phyloP scores from a whole-genome alignment of 2,797 vertebrate genomes.

The Ambastaia sidthimunki region DNA sequence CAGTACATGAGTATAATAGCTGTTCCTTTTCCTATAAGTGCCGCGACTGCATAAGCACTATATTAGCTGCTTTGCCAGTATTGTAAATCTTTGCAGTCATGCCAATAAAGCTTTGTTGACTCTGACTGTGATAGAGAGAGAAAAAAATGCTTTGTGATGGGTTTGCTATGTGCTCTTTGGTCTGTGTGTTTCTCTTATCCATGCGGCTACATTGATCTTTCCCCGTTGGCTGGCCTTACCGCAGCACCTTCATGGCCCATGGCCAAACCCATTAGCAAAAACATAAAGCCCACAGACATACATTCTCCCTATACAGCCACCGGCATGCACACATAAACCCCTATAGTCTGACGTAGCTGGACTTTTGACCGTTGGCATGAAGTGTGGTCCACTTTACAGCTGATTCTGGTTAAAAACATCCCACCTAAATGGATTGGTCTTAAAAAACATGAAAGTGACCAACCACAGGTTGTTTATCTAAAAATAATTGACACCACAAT shows the following conservation, averaged over 20 bases:
- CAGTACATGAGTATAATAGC: constrained; percentile 7
- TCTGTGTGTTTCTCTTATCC: constrained; percentile 49
- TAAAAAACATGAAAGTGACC: neutral
- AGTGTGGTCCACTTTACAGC: neutral
- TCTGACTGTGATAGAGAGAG: neutral
- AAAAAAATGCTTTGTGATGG: constrained; percentile 38
- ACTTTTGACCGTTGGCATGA: constrained; percentile 5
- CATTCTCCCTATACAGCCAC: constrained; percentile 28
- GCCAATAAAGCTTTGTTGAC: constrained; percentile 41
- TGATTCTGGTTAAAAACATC: neutral
- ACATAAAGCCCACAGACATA: constrained; percentile 47
- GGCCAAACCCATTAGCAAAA: constrained; percentile 50
- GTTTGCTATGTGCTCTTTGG: constrained; percentile 37
- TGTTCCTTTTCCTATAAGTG: neutral
- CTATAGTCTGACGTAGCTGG: constrained; percentile 3
- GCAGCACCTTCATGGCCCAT: constrained; percentile 48
- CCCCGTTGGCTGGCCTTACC: constrained; percentile 43
- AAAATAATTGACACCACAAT: neutral
- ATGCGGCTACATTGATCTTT: constrained; percentile 54
- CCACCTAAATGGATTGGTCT: neutral
- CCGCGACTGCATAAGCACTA: constrained; percentile 6
- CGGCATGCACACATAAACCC: constrained; percentile 28
- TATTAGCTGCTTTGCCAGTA: constrained; percentile 24
- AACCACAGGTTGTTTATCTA: neutral
- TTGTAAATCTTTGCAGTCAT: constrained; percentile 39